Evolutionary conservation across 2,113 vertebrate species (phyloP).

Genomic region (Pelodiscus sinensis): DNA sequence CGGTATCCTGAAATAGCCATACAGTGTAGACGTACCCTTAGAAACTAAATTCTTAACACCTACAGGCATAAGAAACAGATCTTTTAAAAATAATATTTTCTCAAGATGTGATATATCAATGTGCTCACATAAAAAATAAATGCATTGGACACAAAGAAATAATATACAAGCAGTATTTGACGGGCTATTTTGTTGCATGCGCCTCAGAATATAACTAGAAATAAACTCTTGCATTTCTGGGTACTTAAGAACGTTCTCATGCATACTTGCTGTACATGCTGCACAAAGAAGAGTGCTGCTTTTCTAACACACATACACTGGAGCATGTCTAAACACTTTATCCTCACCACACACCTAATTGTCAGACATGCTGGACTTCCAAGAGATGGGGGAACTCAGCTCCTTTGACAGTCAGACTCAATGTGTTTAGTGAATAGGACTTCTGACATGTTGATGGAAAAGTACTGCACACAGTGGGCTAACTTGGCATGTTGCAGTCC

Average conservation of each 20-base stretch:
- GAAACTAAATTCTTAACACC: neutral
- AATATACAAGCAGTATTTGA: constrained; percentile 55
- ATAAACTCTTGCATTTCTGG: neutral
- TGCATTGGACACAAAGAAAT: constrained; percentile 43
- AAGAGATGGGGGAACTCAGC: neutral
- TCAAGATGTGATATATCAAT: constrained; percentile 23
- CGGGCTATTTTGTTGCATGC: constrained; percentile 51
- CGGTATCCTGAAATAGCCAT: too few relatives aligned
- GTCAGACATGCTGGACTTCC: neutral
- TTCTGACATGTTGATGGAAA: neutral
- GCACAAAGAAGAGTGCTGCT: neutral
- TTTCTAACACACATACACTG: neutral
- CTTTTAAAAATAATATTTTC: neutral
- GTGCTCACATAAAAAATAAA: constrained; percentile 36
- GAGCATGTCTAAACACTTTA: neutral
- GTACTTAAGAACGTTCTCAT: neutral
- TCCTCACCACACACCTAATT: neutral
- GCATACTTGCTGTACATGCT: neutral
- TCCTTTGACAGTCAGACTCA: rapidly evolving
- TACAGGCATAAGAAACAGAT: neutral
- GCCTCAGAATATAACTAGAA: constrained; percentile 40
- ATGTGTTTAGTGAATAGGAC: neutral
- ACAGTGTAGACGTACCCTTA: neutral
- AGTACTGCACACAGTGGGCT: neutral
- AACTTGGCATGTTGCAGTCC: neutral